Base-by-base conservation (phyloP, 2,888 invertebrate species). In the Fragum sueziense region DNA sequence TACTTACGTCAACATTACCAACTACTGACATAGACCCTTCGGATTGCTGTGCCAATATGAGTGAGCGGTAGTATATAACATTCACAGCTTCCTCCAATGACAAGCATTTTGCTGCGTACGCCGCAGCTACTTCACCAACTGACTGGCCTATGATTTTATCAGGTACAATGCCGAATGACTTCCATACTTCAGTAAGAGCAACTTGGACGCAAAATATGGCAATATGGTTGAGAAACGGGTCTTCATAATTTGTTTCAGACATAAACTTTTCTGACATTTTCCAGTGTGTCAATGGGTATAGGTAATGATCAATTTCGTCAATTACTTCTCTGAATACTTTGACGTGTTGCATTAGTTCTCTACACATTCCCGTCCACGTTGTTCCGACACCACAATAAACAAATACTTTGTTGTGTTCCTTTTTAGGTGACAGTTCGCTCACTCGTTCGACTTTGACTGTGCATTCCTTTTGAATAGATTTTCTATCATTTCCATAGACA, bases 321-420 rank as follows among this genome's bases (percentile, higher is more conserved):
- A 90, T 74, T 3, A 80, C 76, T 11, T 80, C 69, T 31, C 75
- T 62, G 72, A 90, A 90, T 0, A 84, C 71, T 0, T 62, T 37
- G 31, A 78, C 76, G 41, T 68, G 71, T 20, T 51, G 14, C 70
- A 88, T 79, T 62, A 90, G 47, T 52, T 87, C 85, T 57, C 70
- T 67, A 57, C 90, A 87, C 91, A 91, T 91, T 7, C 89, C 88
- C 22, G 71, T 71, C 90, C 90, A 90, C 9, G 84, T 70, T 22
- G 90, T 90, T 9, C 91, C 90, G 70, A 89, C 88, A 1, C 91
- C 90, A 80, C 88, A 85, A 70, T 86, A 91, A 4, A 90, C 88
- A 70, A 88, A 90, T 27, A 67, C 29, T 17, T 22, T 41, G 3
- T 27, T 67, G 27, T 41, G 22, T 47, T n/a, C 29, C 27, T 22